A percentile compares a stretch with the other conserved stretches of the same genome.
These are phyloP conservation scores for Prionailurus bengalensis DNA, from an alignment of 2,113 vertebrate genomes.

Conservation along the genomic window DNA sequence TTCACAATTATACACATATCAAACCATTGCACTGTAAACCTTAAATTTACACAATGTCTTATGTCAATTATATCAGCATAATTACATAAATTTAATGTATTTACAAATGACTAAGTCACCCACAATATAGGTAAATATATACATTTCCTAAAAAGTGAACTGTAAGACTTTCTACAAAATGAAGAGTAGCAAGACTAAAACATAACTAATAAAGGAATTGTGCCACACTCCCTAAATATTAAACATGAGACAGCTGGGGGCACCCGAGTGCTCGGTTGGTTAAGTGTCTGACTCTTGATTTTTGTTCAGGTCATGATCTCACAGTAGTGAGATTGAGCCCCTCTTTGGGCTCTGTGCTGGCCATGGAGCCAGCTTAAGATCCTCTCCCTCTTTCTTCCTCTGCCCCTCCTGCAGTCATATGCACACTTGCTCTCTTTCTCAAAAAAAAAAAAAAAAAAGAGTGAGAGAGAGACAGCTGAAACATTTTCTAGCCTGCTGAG, in stretches of 20 bases:
- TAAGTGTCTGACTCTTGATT: no score
- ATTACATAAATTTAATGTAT: not conserved
- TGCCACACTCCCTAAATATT: constrained; percentile 13
- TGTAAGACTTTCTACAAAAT: not conserved
- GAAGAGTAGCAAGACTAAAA: constrained; percentile 37
- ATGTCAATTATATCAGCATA: not conserved
- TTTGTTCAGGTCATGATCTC: no score
- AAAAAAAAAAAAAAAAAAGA: no score
- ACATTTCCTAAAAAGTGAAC: constrained; percentile 1
- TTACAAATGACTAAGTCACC: not conserved
- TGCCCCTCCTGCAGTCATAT: no score
- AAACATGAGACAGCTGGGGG: not conserved
- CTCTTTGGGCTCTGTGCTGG: no score
- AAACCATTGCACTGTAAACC: not conserved
- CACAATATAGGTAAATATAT: not conserved
- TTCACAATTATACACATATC: not conserved
- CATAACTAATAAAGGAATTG: not conserved
- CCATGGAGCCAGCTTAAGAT: no score
- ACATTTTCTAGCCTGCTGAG: not conserved
- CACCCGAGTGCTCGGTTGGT: no score
- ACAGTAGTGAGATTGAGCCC: no score
- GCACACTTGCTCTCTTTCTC: no score
- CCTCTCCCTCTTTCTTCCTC: no score
- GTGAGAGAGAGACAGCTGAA: not conserved
- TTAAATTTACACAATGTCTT: not conserved